A percentile compares a stretch with the other conserved stretches of the same genome.
Conservation (phyloP, 2,888 invertebrate genomes). For the Antitype chi region DNA sequence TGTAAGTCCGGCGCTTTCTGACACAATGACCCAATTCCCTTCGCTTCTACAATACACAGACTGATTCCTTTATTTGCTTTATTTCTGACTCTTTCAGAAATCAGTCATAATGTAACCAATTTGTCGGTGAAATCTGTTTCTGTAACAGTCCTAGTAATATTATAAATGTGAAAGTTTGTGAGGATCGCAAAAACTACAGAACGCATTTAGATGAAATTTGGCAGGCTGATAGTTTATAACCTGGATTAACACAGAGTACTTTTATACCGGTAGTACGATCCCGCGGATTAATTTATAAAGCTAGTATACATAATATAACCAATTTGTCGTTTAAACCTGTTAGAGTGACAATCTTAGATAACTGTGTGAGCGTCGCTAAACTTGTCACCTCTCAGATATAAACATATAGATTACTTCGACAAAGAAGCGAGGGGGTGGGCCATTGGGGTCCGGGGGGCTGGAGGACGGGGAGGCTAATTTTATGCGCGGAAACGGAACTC, state of each 20-base stretch:
- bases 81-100: conserved; percentile 10
- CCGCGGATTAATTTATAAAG: too few species aligned
- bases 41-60: conserved; percentile 14
- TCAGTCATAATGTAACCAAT: conserved; percentile 28
- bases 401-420: conserved; percentile 33
- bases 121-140: conserved; percentile 14
- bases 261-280: too few species aligned
- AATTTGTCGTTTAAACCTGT: conserved; percentile 20
- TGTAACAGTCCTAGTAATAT: not conserved
- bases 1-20: conserved; percentile 31
- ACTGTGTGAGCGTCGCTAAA: conserved; percentile 29
- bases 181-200: too few species aligned
- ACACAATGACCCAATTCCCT: conserved; percentile 53
- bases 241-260: too few species aligned
- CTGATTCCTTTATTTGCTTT: conserved; percentile 24
- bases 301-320: conserved; percentile 15
- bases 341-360: conserved; percentile 11
- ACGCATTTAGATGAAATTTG: too few species aligned
- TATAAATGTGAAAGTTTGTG: too few species aligned
- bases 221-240: too few species aligned
- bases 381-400: conserved; percentile 30
- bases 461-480: conserved; percentile 44
- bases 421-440: not conserved
- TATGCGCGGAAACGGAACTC: conserved; percentile 57
- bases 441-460: not conserved